phyloP scores from a whole-genome alignment of 2,888 invertebrate species.

The Apodemia hepburni region DNA sequence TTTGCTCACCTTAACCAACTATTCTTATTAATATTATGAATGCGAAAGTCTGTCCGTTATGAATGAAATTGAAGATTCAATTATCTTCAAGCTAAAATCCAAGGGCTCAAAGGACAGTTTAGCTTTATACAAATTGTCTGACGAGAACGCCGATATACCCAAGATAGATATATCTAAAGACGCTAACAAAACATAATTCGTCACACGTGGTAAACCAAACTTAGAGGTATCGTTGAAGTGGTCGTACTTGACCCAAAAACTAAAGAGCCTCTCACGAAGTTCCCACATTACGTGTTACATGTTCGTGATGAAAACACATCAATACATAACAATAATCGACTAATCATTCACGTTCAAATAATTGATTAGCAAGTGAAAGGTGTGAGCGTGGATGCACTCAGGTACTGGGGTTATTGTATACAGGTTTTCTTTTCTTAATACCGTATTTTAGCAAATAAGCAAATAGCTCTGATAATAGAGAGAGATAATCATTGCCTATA shows the following conservation, averaged over 20 bases:
- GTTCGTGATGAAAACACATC: conserved; percentile 16
- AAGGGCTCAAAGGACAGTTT: too few species aligned
- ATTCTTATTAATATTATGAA: too few species aligned
- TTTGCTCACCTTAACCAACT: too few species aligned
- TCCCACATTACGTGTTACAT: conserved; percentile 24
- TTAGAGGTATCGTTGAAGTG: conserved; percentile 23
- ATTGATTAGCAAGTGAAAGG: conserved; percentile 10
- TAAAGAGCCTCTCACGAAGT: conserved; percentile 28
- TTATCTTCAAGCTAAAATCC: too few species aligned
- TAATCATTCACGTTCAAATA: conserved; percentile 9
- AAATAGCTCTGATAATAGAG: too few species aligned
- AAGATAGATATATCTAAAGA: neutral
- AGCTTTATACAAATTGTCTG: too few species aligned
- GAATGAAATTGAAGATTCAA: too few species aligned
- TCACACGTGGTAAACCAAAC: conserved; percentile 25
- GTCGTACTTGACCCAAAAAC: conserved; percentile 33
- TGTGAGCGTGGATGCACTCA: neutral
- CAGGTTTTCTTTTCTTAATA: neutral
- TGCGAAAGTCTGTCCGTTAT: too few species aligned
- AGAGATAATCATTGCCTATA: too few species aligned
- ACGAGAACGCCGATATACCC: too few species aligned
- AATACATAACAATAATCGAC: conserved; percentile 2
- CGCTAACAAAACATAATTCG: neutral
- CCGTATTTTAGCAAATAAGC: too few species aligned
- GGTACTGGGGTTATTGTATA: neutral